Evolutionary conservation across 2,113 vertebrate genomes (phyloP), one percentile per base, ranked within the genome.

Genomic region (Tricholaema leucomelas): DNA sequence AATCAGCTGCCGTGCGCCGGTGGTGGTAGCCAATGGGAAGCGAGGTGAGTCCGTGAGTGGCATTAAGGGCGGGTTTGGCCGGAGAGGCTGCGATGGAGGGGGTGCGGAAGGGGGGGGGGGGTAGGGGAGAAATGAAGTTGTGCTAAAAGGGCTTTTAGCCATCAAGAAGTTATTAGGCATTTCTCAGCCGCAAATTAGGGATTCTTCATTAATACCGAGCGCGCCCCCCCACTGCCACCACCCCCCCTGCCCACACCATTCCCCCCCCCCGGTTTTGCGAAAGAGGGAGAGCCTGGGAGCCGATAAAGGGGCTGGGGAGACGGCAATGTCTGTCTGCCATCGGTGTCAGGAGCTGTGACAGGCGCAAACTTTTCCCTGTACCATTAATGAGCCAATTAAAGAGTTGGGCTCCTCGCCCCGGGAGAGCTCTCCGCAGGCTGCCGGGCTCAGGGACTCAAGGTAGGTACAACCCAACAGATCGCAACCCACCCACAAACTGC

Each of bases 141-240:
- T 88, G 96, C 65, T 88, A 96, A 97, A 95, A 94, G 97, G 97
- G 79, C 74, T 31, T 88, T 91, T 83, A 96, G 95, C 95, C 77
- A 80, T 93, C 95, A 93, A 97, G 96, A 97, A 97, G 97, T 98
- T 97, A 91, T 93, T 74, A 95, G 96, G 96, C 93, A 93, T 93
- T 96, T 97, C 92, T 96, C 78, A 87, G 95, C 86, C 94, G 85
- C 92, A 91, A 97, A 95, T 97, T 97, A 97, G 91, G 83, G 93
- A 87, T 76, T 73, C 86, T 85, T 90, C 91, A 88, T 94, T 95
- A 93, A 91, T 66, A 87, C 75, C 76, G 74, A 87, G 85, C 88
- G 85, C 72, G 19, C 81, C 79, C 80, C 40, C 38, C 72, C 48
- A 36, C 66, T 19, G 44, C 9, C 44, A 21, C 42, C 42, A 42